Conservation (phyloP, 2,888 invertebrate species). For the Acronicta alni region DNA sequence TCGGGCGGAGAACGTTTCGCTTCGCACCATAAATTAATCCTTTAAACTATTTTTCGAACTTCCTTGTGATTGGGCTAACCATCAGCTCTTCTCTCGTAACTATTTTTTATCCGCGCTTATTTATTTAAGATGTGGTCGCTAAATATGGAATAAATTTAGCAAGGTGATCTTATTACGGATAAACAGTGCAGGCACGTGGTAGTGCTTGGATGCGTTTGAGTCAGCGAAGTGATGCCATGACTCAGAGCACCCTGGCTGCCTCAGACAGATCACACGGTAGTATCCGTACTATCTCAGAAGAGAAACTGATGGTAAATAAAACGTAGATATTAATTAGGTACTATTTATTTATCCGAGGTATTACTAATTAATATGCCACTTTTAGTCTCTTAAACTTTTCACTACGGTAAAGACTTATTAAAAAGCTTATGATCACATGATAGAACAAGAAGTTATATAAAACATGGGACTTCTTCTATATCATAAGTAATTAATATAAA, state of each 20-base stretch:
- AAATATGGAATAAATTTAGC: conserved; percentile 11
- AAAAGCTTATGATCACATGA: too few relatives aligned
- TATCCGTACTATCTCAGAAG: conserved; percentile 80
- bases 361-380: too few relatives aligned
- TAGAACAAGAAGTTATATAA: too few relatives aligned
- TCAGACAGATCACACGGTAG: conserved; percentile 77
- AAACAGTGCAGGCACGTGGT: conserved; percentile 7
- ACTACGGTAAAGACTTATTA: too few relatives aligned
- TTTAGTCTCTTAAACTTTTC: too few relatives aligned
- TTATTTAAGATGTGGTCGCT: not conserved
- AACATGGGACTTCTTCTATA: too few relatives aligned
- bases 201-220: conserved; percentile 41
- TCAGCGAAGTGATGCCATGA: conserved; percentile 77
- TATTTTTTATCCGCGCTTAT: not conserved
- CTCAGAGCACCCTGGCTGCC: conserved; percentile 75
- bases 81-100: not conserved
- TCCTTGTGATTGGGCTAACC: not conserved
- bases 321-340: too few relatives aligned
- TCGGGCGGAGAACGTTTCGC: conserved; percentile 64
- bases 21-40: conserved; percentile 49
- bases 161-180: conserved; percentile 17
- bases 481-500: too few relatives aligned
- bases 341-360: too few relatives aligned
- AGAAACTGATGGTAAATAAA: conserved; percentile 81
- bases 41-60: conserved; percentile 38